Base-by-base conservation (phyloP, 2,113 vertebrate genomes). In the Caretta caretta region DNA sequence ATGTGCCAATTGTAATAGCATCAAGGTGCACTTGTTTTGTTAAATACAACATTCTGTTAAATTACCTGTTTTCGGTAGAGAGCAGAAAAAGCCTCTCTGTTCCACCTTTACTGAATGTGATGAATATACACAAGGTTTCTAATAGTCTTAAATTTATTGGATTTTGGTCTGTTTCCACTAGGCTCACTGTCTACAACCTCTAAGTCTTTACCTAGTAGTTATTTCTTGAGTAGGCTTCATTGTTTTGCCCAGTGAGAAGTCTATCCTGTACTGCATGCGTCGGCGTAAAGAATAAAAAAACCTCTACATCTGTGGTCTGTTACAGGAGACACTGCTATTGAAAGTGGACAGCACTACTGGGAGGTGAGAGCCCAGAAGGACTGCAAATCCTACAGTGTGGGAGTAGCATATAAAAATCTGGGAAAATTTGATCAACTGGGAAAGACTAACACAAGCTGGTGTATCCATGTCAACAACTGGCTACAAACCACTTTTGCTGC, bases 381-480 rank as follows among this genome's bases (percentile, higher is more conserved):
- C 90, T 99, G 99, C 98, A 99, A 99, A 97, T 99, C 99, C 6
- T 99, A 99, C 93, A 99, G 99, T 2, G 98, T 99, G 86, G 99
- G 99, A 42, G 98, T 99, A 88, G 98, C 99, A 0, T 99, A 99
- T 59, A 99, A 98, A 95, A 99, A 98, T 86, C 97, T 99, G 78
- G 99, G 99, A n/a, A 99, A 99, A 50, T 99, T 99, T 87, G 99
- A 99, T 92, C 99, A 99, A 19, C 97, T 99, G 94, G 99, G 99
- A 83, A 99, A 99, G 96, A 99, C 99, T 12, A 97, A 98, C 20
- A 98, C 98, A 48, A 99, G 99, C 10, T 99, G 99, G 99, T 99
- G 99, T 96, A 97, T 99, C 83, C 98, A 99, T 59, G 97, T 99
- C 95, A 99, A 99, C 98, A 99, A 99, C 96, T 99, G 99, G 99